These are phyloP conservation scores for Avahi laniger DNA, from an alignment of 2,797 vertebrate species.

Conservation along the genomic window DNA sequence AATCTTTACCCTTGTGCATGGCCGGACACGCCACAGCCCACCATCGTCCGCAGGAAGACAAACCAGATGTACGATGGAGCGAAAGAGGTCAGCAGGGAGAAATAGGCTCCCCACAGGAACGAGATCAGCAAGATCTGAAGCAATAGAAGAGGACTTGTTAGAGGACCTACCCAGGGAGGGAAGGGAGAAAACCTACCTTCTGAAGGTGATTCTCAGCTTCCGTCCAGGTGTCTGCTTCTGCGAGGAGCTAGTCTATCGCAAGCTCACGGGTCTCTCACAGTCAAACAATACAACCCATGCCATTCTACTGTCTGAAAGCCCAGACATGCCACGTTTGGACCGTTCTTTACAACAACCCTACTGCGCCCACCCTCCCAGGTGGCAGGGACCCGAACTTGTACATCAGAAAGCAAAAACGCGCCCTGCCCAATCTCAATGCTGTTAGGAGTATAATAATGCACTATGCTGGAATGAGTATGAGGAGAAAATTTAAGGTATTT, in stretches of 20 bases:
- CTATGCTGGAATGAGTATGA: background rate
- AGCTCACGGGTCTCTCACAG: background rate
- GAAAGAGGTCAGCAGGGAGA: slow-evolving; percentile 95
- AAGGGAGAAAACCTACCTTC: too few relatives aligned
- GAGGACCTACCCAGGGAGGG: too few relatives aligned
- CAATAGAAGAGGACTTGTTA: background rate
- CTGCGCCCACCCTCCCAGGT: background rate
- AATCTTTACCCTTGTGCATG: slow-evolving; percentile 92
- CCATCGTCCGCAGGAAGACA: slow-evolving; percentile 94
- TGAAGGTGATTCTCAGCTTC: background rate
- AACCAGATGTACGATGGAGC: slow-evolving; percentile 95
- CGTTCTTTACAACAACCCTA: background rate
- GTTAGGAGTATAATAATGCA: background rate
- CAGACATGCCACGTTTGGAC: background rate
- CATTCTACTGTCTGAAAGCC: background rate
- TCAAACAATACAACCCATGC: background rate
- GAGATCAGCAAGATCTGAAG: slow-evolving; percentile 92
- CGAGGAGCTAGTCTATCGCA: background rate
- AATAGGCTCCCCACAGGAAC: slow-evolving; percentile 94
- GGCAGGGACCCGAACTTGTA: background rate
- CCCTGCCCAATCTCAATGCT: background rate
- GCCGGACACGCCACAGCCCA: slow-evolving; percentile 93
- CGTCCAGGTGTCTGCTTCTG: background rate
- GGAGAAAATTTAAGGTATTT: background rate
- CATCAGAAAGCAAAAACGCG: background rate